Base-by-base conservation (phyloP, 2,797 vertebrate species). In the Megaceryle alcyon region DNA sequence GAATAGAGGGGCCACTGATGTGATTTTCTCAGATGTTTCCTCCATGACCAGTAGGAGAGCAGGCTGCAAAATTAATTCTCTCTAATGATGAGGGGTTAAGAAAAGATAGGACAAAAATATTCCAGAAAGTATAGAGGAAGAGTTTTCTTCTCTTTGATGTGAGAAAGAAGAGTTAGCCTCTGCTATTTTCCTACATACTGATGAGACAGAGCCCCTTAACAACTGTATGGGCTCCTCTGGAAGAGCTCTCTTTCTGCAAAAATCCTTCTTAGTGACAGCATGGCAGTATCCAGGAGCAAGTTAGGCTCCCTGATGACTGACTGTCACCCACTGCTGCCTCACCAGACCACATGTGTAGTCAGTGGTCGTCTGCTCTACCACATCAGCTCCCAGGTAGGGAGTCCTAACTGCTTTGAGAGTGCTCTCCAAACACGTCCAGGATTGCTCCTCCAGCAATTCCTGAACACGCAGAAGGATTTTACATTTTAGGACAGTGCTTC, bases 271-370 rank as follows among this genome's bases (percentile, higher is more conserved):
- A 4, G 29, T 5, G 20, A 9, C 37, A 65, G 46, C 2, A 10
- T 2, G 7, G 6, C 0, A 0, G 2, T 69, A 51, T 6, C 26
- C 48, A 48, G 49, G 33, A 70, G 31, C 26, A 68, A 25, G 6
- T 49, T 61, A 65, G 20, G 16, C 16, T 70, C 35, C 13, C 21
- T 56, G 33, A 3, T 14, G 65, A 23, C 49, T 53, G 49, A 23
- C 51, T 53, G 51, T 10, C 4, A 43, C 26, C 14, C 33, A 12
- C 9, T 37, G 21, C 43, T 77, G 26, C 43, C 21, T 70, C 29
- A 11, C 59, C 37, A 49, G 31, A 61, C 12, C 5, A 0, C 14
- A 23, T 3, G 2, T 43, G 59, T 16, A 22, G 23, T 4, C 20
- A 46, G 20, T 8, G 43, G 6, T 57, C 26, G 10, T 44, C 29